Conservation (phyloP, 2,888 invertebrate species). For the Sinentomon sp. region DNA sequence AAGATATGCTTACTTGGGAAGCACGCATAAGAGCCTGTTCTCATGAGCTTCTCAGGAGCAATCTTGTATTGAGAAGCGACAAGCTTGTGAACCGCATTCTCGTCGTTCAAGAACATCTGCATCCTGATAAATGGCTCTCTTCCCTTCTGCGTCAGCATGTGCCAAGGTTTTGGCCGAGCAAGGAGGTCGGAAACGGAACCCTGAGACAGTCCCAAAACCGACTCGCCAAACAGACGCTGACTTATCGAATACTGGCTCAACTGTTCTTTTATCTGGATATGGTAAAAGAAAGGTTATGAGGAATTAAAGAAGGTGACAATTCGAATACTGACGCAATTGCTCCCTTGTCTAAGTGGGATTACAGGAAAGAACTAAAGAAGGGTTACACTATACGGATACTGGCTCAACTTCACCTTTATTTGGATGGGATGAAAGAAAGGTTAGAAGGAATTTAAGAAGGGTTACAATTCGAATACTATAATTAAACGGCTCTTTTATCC, state of each 20-base stretch:
- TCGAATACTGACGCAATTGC: no score
- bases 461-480: no score
- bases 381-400: no score
- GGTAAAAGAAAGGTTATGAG: no score
- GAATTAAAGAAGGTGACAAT: conserved; percentile 1
- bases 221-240: conserved; percentile 91
- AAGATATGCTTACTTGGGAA: conserved; percentile 37
- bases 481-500: no score
- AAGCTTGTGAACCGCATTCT: conserved; percentile 76
- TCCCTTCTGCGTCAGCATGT: conserved; percentile 82
- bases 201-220: conserved; percentile 81
- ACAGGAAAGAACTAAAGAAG: no score
- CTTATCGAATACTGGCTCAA: conserved; percentile 87
- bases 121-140: conserved; percentile 89
- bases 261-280: conserved; percentile 73
- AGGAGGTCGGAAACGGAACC: conserved; percentile 92
- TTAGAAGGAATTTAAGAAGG: no score
- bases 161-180: conserved; percentile 95
- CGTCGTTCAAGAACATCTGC: conserved; percentile 92
- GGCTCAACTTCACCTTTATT: no score
- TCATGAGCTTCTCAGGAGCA: conserved; percentile 87
- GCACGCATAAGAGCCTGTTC: conserved; percentile 77
- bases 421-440: no score
- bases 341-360: no score
- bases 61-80: conserved; percentile 95